These are phyloP conservation scores for Taeniopygia guttata DNA, from an alignment of 2,797 vertebrate species.

Conservation along the genomic window DNA sequence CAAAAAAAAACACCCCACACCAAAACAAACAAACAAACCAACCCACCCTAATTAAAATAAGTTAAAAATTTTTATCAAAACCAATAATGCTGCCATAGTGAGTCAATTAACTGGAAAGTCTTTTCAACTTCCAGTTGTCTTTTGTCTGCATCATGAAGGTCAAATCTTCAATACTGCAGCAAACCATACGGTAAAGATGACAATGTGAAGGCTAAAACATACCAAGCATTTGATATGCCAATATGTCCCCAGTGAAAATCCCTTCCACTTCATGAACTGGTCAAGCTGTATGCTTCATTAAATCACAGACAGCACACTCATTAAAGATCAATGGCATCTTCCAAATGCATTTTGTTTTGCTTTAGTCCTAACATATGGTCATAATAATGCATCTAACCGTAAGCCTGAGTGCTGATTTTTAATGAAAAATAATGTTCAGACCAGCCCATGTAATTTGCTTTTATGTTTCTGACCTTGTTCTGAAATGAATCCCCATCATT, in stretches of 20 bases:
- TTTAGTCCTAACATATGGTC: conserved; percentile 31
- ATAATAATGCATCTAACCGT: conserved; percentile 9
- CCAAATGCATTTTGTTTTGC: conserved; percentile 55
- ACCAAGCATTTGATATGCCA: conserved; percentile 34
- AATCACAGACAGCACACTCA: neutral
- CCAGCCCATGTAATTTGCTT: conserved; percentile 39
- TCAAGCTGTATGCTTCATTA: conserved; percentile 49
- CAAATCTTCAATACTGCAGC: neutral
- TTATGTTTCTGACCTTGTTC: conserved; percentile 52
- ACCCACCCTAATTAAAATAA: neutral
- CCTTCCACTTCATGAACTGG: conserved; percentile 16
- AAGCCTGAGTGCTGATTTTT: conserved; percentile 10
- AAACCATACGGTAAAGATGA: conserved; percentile 15
- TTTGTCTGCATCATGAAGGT: conserved; percentile 31
- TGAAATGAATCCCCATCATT: conserved; percentile 37
- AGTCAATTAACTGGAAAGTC: neutral
- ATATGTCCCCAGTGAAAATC: conserved; percentile 1
- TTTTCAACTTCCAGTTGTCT: neutral
- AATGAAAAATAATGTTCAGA: conserved; percentile 58
- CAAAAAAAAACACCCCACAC: neutral
- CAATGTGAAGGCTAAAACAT: neutral
- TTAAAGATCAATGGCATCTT: conserved; percentile 43
- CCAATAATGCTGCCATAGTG: neutral
- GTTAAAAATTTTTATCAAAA: conserved; percentile 1
- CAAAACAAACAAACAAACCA: neutral